Conservation (phyloP, 2,888 invertebrate species). For the Deroplatys truncata region DNA sequence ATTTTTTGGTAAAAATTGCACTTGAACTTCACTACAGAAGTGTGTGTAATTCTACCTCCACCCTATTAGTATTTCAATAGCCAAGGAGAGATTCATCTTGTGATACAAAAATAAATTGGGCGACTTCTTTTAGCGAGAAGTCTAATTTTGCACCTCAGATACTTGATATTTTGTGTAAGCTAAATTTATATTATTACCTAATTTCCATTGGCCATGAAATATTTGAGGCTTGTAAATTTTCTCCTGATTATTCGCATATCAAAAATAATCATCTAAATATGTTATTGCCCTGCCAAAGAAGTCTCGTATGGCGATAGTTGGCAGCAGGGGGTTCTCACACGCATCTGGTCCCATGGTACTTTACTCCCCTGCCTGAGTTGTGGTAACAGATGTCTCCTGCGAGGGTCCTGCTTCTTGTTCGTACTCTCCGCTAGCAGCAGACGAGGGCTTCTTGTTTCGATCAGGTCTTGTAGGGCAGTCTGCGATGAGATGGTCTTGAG, state of each 20-base stretch:
- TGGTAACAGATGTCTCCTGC: not conserved
- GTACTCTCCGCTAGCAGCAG: not conserved
- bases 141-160: not conserved
- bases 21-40: conserved; percentile 8
- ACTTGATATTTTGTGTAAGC: not conserved
- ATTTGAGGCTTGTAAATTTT: not conserved
- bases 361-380: not conserved
- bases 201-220: not conserved
- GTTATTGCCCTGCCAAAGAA: not conserved
- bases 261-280: not conserved
- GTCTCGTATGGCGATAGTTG: not conserved
- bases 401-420: not conserved
- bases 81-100: not conserved
- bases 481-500: conserved; percentile 82
- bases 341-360: not conserved
- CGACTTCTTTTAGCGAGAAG: not conserved
- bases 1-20: conserved; percentile 3
- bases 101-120: not conserved
- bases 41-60: not conserved
- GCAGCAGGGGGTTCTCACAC: too few species aligned
- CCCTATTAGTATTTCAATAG: not conserved
- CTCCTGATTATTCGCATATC: not conserved
- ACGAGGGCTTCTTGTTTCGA: conserved; percentile 17
- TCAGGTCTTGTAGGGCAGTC: conserved; percentile 69
- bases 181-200: not conserved